Evolutionary conservation across 2,797 vertebrate species (phyloP), one percentile per base, ranked within the genome.

Genomic region (Thalassophryne amazonica): DNA sequence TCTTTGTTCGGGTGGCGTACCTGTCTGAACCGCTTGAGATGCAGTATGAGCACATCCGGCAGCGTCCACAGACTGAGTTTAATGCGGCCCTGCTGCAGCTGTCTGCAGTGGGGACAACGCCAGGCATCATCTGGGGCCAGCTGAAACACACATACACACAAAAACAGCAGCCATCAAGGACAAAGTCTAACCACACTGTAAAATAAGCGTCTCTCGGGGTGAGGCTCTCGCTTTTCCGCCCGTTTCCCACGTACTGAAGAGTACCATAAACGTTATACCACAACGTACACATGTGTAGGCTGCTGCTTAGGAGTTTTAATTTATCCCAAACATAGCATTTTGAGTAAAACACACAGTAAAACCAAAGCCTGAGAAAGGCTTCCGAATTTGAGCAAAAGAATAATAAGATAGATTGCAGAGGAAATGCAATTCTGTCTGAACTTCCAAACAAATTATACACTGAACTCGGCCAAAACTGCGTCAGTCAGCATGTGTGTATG

Each of bases 51-150:
- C 60, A 99, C 93, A 39, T 99, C 97, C 0, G 97, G 97, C 50
- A 99, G 89, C 3, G 97, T 99, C 97, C 97, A 99, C 63, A 99
- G 89, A 86, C 95, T 98, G 61, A 99, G 88, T 11, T 98, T 98
- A 62, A 99, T 99, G 78, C 94, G 96, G n/a, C 97, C 97, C 72
- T 99, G 97, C 88, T 99, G 97, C 68, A 99, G 92, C 88, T 99
- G 95, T 83, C 98, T 98, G 76, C 97, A 99, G 84, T 99, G 96
- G 1, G 97, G 97, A 79, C 97, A 99, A 60, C 97, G 93, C 97
- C 97, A 99, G 14, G 97, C 97, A 0, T 99, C 96, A 11, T 99
- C 96, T 0, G 97, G 96, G 60, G 96, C 97, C 72, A 99, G 91
- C 97, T 99, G 75, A 59, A 87, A 88, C 20, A 79, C 56, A 65